Base-by-base conservation (phyloP, 2,888 invertebrate species). In the Caenorhabditis sp. region DNA sequence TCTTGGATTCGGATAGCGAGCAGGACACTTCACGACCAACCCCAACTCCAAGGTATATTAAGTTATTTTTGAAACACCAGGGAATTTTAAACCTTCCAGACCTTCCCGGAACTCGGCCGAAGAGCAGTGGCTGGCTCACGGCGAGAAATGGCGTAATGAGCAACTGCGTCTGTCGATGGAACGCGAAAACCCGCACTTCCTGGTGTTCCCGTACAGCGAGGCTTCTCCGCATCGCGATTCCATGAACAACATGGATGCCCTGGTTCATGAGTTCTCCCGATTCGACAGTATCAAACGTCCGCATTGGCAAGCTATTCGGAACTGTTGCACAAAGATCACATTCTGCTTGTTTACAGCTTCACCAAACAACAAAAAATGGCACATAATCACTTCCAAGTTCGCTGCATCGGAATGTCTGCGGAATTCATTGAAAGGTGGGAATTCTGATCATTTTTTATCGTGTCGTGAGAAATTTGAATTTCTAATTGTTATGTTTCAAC, bases 131-230 rank as follows among this genome's bases (percentile, higher is more conserved):
- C 63, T 85, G 52, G 75, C 84, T 37, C 81, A 80, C 24, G 85
- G 84, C 5, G 84, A 85, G 39, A 78, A 80, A 59, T 87, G 87
- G 87, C 72, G 83, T 17, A 87, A 87, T 43, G 86, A 85, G 35
- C 87, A 87, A 53, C 72, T 87, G n/a, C 79, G 87, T 11, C 61
- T 87, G 17, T 85, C 84, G 1, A 71, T 87, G 58, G 84, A 86
- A 62, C 82, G 84, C 1, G 80, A 81, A 52, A 77, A 81, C 17
- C 70, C 81, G 43, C 81, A 81, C 39, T 65, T 81, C 24, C 30
- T 82, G 32, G 82, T 82, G 2, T 82, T 82, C 53, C 82, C 82
- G 0, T 81, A 79, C 59, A 63, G 79, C 22, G 82, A 82, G 39
- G 65, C 80, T 0, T 80, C 80, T 0, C 79, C 80, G 5, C 82